Evolutionary conservation across 2,113 vertebrate species (phyloP), one percentile per base, ranked within the genome.

Genomic region (Salvelinus sp.): DNA sequence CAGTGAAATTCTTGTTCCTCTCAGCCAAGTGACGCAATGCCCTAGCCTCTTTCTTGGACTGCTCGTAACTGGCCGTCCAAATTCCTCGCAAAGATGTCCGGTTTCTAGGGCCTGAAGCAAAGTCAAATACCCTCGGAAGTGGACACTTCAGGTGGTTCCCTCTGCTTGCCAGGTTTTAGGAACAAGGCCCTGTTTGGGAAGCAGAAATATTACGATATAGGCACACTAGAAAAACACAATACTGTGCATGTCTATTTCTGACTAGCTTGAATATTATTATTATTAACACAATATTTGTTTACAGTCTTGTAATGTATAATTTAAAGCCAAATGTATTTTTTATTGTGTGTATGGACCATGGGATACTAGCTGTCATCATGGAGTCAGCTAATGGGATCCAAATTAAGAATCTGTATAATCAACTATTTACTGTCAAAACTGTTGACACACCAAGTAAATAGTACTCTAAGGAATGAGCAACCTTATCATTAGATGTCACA

Each of bases 1-100:
- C 13, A 12, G 96, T 95, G 79, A 96, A 96, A 80, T 95, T 96
- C 68, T 30, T 91, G 87, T 96, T 96, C 73, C 88, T 92, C 66
- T 94, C 88, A 4, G 93, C 81, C 69, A 96, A 83, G 18, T 86
- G 85, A 58, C 91, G 89, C 30, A 96, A 83, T 0, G 91, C 95
- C 80, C 62, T 79, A 23, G 95, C 95, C 90, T 96, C 96, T 82
- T 81, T 94, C 86, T 88, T 92, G 0, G 95, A 96, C 60, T 96
- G 96, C 6, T 95, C 86, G 0, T 95, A 96, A 80, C 93, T 95
- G 20, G 91, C 86, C 76, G 90, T 90, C 96, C 96, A 96, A 84
- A 96, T 91, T 20, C 92, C 88, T 58, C 86, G 88, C 60, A 93
- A 77, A 62, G 92, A 87, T 9, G 79, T 80, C 81, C 70, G 22